A percentile compares a stretch with the other conserved stretches of the same genome.
Conservation (phyloP, 1,140 invertebrate genomes). For the Drosophila paulistorum region DNA sequence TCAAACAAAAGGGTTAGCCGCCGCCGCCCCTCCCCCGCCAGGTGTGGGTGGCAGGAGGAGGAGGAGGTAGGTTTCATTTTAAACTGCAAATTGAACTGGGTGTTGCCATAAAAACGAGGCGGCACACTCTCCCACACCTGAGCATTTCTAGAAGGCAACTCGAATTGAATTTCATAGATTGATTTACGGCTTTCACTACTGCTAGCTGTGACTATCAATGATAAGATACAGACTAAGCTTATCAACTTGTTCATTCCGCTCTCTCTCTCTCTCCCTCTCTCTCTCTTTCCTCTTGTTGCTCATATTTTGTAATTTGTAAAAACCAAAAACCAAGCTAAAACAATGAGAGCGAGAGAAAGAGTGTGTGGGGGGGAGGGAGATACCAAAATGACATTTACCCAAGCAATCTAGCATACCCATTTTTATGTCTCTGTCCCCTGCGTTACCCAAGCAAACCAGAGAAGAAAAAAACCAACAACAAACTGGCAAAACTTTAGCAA, state of each 20-base stretch:
- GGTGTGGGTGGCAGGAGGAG: not conserved
- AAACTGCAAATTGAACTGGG: conserved; percentile 8
- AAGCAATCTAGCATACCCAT: conserved; percentile 6
- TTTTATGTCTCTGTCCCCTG: not conserved
- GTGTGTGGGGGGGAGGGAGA: not conserved
- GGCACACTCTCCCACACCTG: not conserved
- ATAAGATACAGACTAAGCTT: conserved; percentile 6
- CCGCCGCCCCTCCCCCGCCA: not conserved
- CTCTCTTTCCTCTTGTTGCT: not conserved
- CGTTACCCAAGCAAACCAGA: not conserved
- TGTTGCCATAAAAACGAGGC: not conserved
- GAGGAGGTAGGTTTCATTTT: not conserved
- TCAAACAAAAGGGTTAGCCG: conserved; percentile 32
- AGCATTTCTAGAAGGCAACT: not conserved
- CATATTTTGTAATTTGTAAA: too few relatives aligned
- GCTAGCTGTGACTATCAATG: not conserved
- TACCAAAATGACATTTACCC: conserved; percentile 7
- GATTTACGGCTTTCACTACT: not conserved
- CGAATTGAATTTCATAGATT: not conserved
- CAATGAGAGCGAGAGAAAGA: not conserved
- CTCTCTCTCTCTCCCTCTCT: not conserved
- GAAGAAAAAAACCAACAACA: conserved; percentile 2
- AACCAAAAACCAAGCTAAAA: not conserved
- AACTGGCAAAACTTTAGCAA: conserved; percentile 48
- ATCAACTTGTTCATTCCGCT: not conserved